Conservation (phyloP, 2,888 invertebrate species). For the Lathronympha strigana region DNA sequence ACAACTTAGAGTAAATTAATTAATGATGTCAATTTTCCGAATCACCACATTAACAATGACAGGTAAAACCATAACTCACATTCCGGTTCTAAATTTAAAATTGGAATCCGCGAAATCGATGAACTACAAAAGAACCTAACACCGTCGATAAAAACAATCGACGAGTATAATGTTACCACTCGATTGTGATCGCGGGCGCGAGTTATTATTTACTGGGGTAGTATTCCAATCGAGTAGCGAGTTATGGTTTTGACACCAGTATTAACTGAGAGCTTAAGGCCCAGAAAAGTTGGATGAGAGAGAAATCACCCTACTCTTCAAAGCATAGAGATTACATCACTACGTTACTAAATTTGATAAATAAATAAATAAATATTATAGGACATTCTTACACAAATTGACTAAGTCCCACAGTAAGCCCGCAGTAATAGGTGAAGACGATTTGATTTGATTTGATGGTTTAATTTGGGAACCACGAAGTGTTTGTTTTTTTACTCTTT, state of each 20-base stretch:
- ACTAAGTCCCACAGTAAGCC: too few species aligned
- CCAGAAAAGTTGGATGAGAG: background rate
- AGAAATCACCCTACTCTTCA: background rate
- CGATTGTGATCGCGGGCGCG: constrained; percentile 59
- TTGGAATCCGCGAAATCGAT: constrained; percentile 28
- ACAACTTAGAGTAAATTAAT: background rate
- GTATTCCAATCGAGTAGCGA: background rate
- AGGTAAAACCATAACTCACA: constrained; percentile 1
- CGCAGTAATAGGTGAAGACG: too few species aligned
- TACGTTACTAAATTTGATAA: too few species aligned
- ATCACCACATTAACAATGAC: background rate
- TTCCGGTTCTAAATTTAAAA: constrained; percentile 25
- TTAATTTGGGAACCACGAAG: too few species aligned
- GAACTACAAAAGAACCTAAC: constrained; percentile 42
- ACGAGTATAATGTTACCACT: constrained; percentile 59
- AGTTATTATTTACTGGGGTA: constrained; percentile 47
- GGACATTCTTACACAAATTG: too few species aligned
- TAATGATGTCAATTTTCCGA: background rate
- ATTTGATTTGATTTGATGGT: too few species aligned
- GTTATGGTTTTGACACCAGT: background rate
- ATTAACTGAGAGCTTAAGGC: background rate
- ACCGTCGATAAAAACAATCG: constrained; percentile 54
- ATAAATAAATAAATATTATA: too few species aligned
- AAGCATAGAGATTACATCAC: too few species aligned
- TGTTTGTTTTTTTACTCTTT: too few species aligned